Evolutionary conservation across 2,113 vertebrate species (phyloP), one percentile per base, ranked within the genome.

Genomic region (Sebastes fasciatus): DNA sequence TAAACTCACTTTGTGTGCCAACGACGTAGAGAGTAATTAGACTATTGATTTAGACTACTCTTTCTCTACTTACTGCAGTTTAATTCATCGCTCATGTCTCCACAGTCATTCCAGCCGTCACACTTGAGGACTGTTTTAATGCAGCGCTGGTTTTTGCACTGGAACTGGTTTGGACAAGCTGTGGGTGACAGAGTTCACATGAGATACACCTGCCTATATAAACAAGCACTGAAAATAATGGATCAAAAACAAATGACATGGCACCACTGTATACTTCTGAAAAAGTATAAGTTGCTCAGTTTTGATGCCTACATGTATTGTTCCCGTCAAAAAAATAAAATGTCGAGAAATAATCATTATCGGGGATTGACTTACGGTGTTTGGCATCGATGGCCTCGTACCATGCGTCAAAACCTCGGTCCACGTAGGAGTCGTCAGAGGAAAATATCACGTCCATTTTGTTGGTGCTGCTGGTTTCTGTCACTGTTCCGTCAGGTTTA

Each of bases 41-140:
- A 34, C 66, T 19, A 19, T 12, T 14, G 21, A 26, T 23, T 46
- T 48, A 23, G 14, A 52, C 8, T 11, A 19, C 48, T 52, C 23
- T 26, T 52, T 17, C 17, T 9, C 2, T 2, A 94, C 98, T 96
- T 82, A 99, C 98, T 48, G 94, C 98, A 99, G 2, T 86, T 2
- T 0, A 46, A 1, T 89, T 99, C 98, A 0, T 99, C 98, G 0
- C 95, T 97, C 93, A 91, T 90, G 40, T 99, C 98, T 0, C 96
- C 91, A 2, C 98, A 99, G 92, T 99, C 97, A 0, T 97, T 92
- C 97, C 97, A 98, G 14, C 98, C 98, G 0, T 99, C 98, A 0
- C 98, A 99, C 63, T n/a, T 90, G 91, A 96, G 92, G 0, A 60
- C n/a, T 0, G 6, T 11, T 3, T 55, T 84, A 0, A 99, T 94